Evolutionary conservation across 1,140 invertebrate genomes (phyloP), one percentile per base, ranked within the genome.

Genomic region (Macrosteles quadrilineatus): DNA sequence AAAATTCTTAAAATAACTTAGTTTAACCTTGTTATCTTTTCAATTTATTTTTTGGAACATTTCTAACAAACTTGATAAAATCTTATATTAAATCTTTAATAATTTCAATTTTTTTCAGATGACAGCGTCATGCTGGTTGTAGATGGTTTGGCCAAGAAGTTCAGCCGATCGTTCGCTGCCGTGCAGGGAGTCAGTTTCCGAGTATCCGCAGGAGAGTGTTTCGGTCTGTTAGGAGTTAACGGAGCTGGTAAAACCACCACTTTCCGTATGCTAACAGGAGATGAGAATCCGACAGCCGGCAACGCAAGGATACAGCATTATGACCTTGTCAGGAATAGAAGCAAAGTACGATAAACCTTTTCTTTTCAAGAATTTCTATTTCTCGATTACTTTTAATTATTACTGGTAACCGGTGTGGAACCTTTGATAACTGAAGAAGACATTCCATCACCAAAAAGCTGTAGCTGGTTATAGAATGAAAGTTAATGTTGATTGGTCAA

Each of bases 261-360:
- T 0, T 96, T 96, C 77, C 91, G 91, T 79, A 95, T 96, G 91
- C 80, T 96, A 68, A 96, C 95, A 0, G 95, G 95, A 17, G 73
- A 73, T 30, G 68, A 53, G 23, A 53, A 70, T 23, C 70, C 70
- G 14, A 71, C 75, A 14, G 32, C 71, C 40, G 73, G 73, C 9
- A 55, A 69, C n/a, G 70, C 72, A 14, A 67, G 32, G n/a, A 72
- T 77, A 12, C 64, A 71, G 14, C 36, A 59, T 1, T 63, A 71
- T 27, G 53, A 29, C 27, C 27, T 73, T 9, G n/a, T 21, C n/a
- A 32, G 65, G 17, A 55, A 68, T 62, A 67, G 59, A 23, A 53
- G 30, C 30, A 71, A 71, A 45, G 71, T 72, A 64, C 12, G 40
- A 50, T 9, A 50, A 50, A 9, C 6, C 36, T 40, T 6, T 17